Evolutionary conservation across 2,888 invertebrate species (phyloP), one percentile per base, ranked within the genome.

Genomic region (Dascillus cervinus): DNA sequence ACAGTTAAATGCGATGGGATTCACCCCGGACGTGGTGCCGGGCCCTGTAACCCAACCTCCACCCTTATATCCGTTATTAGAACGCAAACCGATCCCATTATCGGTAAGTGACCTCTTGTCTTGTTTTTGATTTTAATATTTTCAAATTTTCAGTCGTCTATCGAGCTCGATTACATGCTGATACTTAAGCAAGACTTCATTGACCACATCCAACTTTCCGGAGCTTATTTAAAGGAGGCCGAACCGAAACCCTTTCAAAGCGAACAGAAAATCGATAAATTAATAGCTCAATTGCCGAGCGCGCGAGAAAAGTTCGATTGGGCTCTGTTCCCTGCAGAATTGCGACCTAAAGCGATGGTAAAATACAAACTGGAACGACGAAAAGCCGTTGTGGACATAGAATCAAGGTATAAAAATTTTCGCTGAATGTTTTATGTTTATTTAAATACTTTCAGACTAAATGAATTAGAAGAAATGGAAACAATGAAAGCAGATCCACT

Each of bases 131-230:
- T 8, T 13, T 5, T n/a, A n/a, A n/a, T 22, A 29, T 40, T 26
- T 14, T 10, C 15, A 9, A 32, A 32, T 19, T 54, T 55, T 32
- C 29, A 64, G 62, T 56, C 28, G 44, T 55, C 44, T 1, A 30
- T 47, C 21, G 73, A 81, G 15, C 70, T 76, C 11, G 79, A 78
- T 46, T 84, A 83, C 52, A 72, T 82, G 59, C 62, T 82, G 6
- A 73, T 81, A 22, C 71, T 84, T 39, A 79, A 81, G 52, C 80
- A 81, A 48, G 80, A 82, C 47, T 83, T 79, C 47, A 71, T 81
- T 5, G 82, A 80, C 43, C 76, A 72, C 46, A 72, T 82, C 65
- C 74, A 77, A 31, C 77, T 82, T 33, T 82, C 83, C 0, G 73
- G 77, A 1, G 73, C 75, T 4, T 73, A 70, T 50, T 70, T 76